These are phyloP conservation scores for Psylliodes chrysocephalus DNA, from an alignment of 2,888 invertebrate species.

Conservation along the genomic window DNA sequence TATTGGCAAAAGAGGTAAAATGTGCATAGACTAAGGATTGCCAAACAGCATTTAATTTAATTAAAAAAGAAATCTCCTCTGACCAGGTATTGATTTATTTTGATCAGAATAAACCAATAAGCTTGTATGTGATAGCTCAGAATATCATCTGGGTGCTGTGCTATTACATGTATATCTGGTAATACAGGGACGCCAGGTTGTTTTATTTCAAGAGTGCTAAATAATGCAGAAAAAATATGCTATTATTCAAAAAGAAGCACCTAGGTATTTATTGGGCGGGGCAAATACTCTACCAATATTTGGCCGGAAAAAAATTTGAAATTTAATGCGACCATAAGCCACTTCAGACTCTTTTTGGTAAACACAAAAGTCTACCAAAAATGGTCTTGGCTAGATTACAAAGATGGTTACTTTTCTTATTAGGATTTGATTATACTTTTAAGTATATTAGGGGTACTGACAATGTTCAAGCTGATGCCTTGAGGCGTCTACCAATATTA, in stretches of 20 bases:
- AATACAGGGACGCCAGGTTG: conserved; percentile 37
- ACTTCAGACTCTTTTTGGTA: conserved; percentile 46
- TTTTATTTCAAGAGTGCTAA: conserved; percentile 35
- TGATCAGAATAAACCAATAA: no score
- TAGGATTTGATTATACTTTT: no score
- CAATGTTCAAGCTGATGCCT: conserved; percentile 13
- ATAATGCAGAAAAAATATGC: neutral
- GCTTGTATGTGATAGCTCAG: conserved; percentile 23
- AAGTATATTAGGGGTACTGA: conserved; percentile 11
- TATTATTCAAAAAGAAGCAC: conserved; percentile 10
- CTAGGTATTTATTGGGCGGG: neutral
- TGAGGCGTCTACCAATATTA: neutral
- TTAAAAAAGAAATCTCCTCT: no score
- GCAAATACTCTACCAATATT: conserved; percentile 54
- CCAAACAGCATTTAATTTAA: conserved; percentile 52
- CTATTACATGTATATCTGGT: conserved; percentile 35
- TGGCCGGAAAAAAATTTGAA: conserved; percentile 43
- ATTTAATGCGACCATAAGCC: conserved; percentile 55
- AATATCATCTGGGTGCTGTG: conserved; percentile 24
- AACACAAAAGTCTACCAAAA: conserved; percentile 51
- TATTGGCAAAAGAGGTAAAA: conserved; percentile 14
- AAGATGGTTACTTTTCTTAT: conserved; percentile 32
- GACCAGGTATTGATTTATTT: no score
- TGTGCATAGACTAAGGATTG: conserved; percentile 52
- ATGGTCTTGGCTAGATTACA: conserved; percentile 48